Evolutionary conservation across 2,888 invertebrate species (phyloP).

Genomic region (Bellardia bayeri): DNA sequence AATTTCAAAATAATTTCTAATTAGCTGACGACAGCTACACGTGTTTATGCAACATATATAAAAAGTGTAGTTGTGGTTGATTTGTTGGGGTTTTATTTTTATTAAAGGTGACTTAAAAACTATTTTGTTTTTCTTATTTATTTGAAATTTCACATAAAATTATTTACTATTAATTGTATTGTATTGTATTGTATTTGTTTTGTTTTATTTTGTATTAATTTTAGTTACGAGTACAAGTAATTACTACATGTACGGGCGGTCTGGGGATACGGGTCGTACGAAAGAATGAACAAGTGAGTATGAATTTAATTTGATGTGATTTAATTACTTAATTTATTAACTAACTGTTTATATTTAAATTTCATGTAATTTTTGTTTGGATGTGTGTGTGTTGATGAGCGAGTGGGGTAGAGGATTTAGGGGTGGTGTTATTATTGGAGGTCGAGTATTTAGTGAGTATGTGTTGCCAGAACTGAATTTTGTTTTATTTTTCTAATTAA

Average conservation of each 20-base stretch:
- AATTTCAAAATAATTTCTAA: conserved; percentile 3
- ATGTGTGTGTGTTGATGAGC: background rate
- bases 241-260: background rate
- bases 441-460: background rate
- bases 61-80: background rate
- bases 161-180: background rate
- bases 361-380: background rate
- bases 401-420: background rate
- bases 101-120: conserved; percentile 28
- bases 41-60: background rate
- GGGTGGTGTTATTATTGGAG: background rate
- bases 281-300: background rate
- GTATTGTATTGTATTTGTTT: background rate
- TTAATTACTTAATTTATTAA: conserved; percentile 44
- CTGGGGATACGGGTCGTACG: background rate
- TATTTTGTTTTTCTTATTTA: conserved; percentile 6
- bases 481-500: conserved; percentile 55
- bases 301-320: conserved; percentile 12
- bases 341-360: conserved; percentile 19
- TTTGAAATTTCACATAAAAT: conserved; percentile 49
- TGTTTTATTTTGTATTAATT: background rate
- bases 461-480: conserved; percentile 19
- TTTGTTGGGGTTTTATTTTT: background rate
- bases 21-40: background rate
- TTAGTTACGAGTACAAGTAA: conserved; percentile 13